Conservation (phyloP, 2,113 vertebrate genomes). For the Arothron firmamentum region DNA sequence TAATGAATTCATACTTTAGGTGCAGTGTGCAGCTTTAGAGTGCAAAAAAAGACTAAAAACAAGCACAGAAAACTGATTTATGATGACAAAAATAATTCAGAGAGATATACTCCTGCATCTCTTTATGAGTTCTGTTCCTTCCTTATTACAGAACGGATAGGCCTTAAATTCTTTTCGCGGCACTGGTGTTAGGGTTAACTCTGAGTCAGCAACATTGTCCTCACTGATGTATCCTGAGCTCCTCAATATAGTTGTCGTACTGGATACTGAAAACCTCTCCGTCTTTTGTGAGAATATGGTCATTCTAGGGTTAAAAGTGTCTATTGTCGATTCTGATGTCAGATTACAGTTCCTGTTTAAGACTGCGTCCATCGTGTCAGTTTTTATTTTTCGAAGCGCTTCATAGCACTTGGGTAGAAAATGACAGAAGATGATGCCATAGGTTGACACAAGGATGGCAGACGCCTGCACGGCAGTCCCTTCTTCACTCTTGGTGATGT, state of each 20-base stretch:
- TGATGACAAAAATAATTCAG: background rate
- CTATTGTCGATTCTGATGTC: background rate
- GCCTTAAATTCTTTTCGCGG: background rate
- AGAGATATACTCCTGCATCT: slow-evolving; percentile 17
- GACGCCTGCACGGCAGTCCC: slow-evolving; percentile 54
- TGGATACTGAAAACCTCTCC: background rate
- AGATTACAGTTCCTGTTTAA: background rate
- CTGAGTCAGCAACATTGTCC: background rate
- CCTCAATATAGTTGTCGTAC: background rate
- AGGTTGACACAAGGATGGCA: slow-evolving; percentile 67
- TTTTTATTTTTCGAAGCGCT: slow-evolving; percentile 23
- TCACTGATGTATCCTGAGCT: too few relatives aligned
- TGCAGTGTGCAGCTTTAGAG: too few relatives aligned
- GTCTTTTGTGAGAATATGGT: background rate
- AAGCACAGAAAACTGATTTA: too few relatives aligned
- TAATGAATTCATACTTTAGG: too few relatives aligned
- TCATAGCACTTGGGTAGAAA: slow-evolving; percentile 23
- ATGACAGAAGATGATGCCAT: slow-evolving; percentile 66
- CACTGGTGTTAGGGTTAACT: background rate
- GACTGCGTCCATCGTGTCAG: slow-evolving; percentile 9
- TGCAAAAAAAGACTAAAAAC: too few relatives aligned
- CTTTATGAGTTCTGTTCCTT: rapidly evolving
- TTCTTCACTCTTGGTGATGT: slow-evolving; percentile 47
- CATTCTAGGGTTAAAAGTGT: background rate
- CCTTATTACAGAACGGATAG: background rate